Percentiles rank a stretch among this genome's conserved stretches.
These are phyloP conservation scores for human DNA, from an alignment of 2,113 vertebrate genomes.

Conservation along the genomic window DNA sequence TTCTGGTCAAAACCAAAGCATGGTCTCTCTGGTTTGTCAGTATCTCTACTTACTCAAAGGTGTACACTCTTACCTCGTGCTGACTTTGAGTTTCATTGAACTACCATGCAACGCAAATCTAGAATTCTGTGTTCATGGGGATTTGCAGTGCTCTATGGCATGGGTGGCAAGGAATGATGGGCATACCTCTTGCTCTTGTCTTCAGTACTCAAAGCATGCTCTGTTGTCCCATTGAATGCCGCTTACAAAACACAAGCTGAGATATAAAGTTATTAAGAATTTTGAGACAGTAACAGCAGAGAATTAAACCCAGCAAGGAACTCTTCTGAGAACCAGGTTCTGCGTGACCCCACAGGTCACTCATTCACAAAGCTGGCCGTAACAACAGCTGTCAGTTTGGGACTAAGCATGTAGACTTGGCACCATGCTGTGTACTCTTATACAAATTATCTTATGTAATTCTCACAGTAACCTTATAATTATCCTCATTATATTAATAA, in stretches of 20 bases:
- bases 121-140: neutral
- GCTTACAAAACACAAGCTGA: neutral
- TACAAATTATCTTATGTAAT: neutral
- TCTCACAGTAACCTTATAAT: neutral
- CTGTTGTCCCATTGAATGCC: neutral
- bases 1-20: neutral
- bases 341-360: neutral
- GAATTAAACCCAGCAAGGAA: neutral
- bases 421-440: neutral
- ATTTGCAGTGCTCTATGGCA: neutral
- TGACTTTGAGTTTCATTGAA: neutral
- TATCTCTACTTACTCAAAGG: neutral
- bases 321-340: neutral
- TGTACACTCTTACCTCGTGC: rapidly evolving
- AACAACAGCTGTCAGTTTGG: neutral
- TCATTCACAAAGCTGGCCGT: neutral
- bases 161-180: neutral
- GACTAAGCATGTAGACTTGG: neutral
- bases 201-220: neutral
- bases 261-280: neutral
- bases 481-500: neutral
- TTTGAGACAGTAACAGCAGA: neutral
- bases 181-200: rapidly evolving
- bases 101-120: too few relatives aligned
- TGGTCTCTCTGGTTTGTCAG: neutral